These are phyloP conservation scores for Antheraea mylitta DNA, from an alignment of 1,140 invertebrate species.

Conservation along the genomic window DNA sequence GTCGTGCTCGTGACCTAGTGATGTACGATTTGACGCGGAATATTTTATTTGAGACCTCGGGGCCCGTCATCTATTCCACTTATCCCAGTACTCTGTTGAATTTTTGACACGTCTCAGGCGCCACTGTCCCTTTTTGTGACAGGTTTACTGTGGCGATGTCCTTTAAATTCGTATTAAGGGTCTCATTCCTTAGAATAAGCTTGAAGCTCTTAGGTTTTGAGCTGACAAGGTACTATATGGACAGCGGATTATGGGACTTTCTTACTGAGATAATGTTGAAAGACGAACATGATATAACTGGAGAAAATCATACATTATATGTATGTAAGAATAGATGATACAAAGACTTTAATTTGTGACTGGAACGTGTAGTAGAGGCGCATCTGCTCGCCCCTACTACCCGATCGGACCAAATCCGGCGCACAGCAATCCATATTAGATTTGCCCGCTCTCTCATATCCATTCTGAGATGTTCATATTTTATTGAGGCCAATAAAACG, in stretches of 20 bases:
- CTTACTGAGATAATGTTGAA: neutral
- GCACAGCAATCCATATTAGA: slow-evolving; percentile 77
- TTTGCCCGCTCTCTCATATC: slow-evolving; percentile 76
- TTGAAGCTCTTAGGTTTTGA: neutral
- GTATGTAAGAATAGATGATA: neutral
- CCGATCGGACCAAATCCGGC: slow-evolving; percentile 67
- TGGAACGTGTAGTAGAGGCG: slow-evolving; percentile 20
- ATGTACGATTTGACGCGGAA: slow-evolving; percentile 76
- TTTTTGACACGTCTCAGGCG: slow-evolving; percentile 71
- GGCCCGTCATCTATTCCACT: slow-evolving; percentile 70
- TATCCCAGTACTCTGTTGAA: slow-evolving; percentile 71
- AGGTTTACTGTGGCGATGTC: slow-evolving; percentile 59
- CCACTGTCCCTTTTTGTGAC: slow-evolving; percentile 59
- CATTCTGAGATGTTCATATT: slow-evolving; percentile 80
- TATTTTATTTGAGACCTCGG: slow-evolving; percentile 68
- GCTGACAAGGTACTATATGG: neutral
- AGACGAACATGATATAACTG: neutral
- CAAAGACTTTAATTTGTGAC: neutral
- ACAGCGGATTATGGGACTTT: neutral
- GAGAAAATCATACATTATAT: neutral
- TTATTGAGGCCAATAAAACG: slow-evolving; percentile 80
- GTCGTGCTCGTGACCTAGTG: slow-evolving; percentile 66
- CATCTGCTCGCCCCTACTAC: slow-evolving; percentile 62
- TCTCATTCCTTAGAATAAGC: slow-evolving; percentile 23
- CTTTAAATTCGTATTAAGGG: slow-evolving; percentile 65